phyloP scores from a whole-genome alignment of 2,888 invertebrate species.

The Agrypnus murinus region DNA sequence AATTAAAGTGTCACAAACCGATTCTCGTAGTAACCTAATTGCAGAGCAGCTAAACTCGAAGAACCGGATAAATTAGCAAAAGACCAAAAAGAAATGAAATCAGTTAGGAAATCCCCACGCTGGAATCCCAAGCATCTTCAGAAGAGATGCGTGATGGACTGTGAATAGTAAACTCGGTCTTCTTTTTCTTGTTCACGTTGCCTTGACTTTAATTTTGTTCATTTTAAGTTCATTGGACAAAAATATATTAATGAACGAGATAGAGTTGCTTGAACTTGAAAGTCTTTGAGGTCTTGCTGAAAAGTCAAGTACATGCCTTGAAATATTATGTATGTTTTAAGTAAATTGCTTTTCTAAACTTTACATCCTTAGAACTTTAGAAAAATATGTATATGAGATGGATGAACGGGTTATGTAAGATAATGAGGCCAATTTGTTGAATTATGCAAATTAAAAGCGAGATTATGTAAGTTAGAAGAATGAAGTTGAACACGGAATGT shows the following conservation, averaged over 20 bases:
- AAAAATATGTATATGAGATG: too few relatives aligned
- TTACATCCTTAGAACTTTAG: neutral
- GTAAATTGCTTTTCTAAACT: constrained; percentile 4
- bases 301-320: constrained; percentile 4
- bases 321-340: neutral
- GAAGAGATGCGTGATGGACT: constrained; percentile 10
- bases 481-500: too few relatives aligned
- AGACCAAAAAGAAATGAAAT: constrained; percentile 21
- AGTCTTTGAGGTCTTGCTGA: neutral
- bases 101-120: constrained; percentile 20
- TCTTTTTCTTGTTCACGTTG: too few relatives aligned
- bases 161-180: neutral
- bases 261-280: constrained; percentile 12
- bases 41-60: neutral
- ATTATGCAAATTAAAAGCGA: too few relatives aligned
- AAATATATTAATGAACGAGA: neutral
- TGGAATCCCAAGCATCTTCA: constrained; percentile 10
- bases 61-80: neutral
- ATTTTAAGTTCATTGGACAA: constrained; percentile 17
- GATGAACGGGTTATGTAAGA: too few relatives aligned
- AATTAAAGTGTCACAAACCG: neutral
- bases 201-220: constrained; percentile 15
- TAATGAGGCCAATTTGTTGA: too few relatives aligned
- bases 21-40: constrained; percentile 21
- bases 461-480: too few relatives aligned